These are phyloP conservation scores for Acanthosepion esculentum DNA, from an alignment of 2,888 invertebrate genomes.

Conservation along the genomic window DNA sequence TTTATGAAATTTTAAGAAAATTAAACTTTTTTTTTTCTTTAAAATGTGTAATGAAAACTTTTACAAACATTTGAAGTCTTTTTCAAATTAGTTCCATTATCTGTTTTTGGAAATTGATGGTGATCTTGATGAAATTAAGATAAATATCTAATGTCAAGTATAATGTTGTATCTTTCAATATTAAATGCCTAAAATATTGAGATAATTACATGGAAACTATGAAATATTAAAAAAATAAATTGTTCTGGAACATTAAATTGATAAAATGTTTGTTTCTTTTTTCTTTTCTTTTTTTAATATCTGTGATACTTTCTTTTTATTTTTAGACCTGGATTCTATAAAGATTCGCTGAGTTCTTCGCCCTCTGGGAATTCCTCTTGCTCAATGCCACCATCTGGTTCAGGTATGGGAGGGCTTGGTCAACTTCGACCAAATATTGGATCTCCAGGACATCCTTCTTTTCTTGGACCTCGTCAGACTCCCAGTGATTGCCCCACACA, in stretches of 20 bases:
- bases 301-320: not conserved
- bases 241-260: not conserved
- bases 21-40: too few relatives aligned
- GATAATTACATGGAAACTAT: too few relatives aligned
- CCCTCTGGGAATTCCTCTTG: slow-evolving; percentile 50
- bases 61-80: too few relatives aligned
- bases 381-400: slow-evolving; percentile 52
- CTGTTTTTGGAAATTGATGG: too few relatives aligned
- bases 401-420: slow-evolving; percentile 45
- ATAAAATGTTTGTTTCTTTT: not conserved
- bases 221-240: too few relatives aligned
- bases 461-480: slow-evolving; percentile 50
- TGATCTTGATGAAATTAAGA: too few relatives aligned
- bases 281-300: not conserved
- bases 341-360: slow-evolving; percentile 55
- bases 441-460: slow-evolving; percentile 49
- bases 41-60: too few relatives aligned
- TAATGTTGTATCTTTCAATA: too few relatives aligned
- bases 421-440: slow-evolving; percentile 44
- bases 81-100: too few relatives aligned
- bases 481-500: slow-evolving; percentile 50
- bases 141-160: too few relatives aligned
- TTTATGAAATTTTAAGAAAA: too few relatives aligned
- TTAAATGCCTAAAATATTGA: too few relatives aligned
- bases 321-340: slow-evolving; percentile 61